A percentile compares a stretch with the other conserved stretches of the same genome.
These are phyloP conservation scores for Andrena chrysosceles DNA, from an alignment of 2,888 invertebrate species.

Conservation along the genomic window DNA sequence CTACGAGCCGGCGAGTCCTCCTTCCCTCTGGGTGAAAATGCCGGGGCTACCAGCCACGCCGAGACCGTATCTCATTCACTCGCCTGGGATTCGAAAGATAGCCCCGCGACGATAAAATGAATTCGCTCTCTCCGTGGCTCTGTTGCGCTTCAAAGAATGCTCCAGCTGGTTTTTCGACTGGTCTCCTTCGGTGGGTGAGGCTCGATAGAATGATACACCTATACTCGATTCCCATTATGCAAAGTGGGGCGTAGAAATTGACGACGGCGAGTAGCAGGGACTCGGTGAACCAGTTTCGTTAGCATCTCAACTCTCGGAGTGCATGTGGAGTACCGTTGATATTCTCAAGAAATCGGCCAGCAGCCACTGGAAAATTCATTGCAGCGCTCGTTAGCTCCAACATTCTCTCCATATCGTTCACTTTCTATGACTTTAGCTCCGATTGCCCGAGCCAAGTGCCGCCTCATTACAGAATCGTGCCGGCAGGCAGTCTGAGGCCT, in stretches of 20 bases:
- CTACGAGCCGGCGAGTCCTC: background rate
- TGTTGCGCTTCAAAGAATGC: no score
- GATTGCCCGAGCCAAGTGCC: background rate
- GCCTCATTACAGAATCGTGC: constrained; percentile 6
- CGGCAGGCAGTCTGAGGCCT: constrained; percentile 11
- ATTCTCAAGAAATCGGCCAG: background rate
- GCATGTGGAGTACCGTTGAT: background rate
- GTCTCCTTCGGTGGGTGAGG: no score
- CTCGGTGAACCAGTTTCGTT: no score
- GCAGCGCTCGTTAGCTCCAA: background rate
- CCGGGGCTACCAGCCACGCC: constrained; percentile 9
- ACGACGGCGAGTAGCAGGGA: no score
- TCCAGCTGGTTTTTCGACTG: no score
- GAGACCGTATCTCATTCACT: constrained; percentile 25
- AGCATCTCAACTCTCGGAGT: background rate
- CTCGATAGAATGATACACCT: no score
- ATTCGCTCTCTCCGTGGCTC: constrained; percentile 1
- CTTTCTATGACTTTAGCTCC: background rate
- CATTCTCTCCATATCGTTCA: constrained; percentile 8
- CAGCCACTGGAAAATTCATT: background rate
- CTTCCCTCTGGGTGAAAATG: constrained; percentile 14
- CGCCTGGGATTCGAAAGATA: constrained; percentile 25
- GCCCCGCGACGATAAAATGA: constrained; percentile 1
- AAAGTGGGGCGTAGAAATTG: no score
- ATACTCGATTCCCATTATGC: no score